Conservation (phyloP, 2,113 vertebrate genomes). For the Plectropomus leopardus region DNA sequence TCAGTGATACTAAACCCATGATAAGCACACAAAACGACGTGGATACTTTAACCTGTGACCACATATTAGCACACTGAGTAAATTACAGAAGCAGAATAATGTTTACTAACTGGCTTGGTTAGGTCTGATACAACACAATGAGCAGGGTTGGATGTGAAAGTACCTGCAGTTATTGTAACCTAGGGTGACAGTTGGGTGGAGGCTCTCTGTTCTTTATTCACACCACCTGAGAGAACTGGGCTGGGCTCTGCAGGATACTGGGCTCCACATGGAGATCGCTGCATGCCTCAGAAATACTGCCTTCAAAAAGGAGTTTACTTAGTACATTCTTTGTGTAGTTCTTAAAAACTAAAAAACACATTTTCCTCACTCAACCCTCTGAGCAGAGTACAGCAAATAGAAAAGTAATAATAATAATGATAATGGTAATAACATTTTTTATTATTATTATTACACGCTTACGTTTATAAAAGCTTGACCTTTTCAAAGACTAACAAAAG, state of each 20-base stretch:
- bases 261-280: constrained; percentile 42
- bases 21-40: background rate
- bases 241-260: constrained; percentile 23
- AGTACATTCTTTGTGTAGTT: background rate
- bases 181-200: constrained; percentile 43
- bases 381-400: too few relatives aligned
- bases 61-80: background rate
- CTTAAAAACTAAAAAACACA: background rate
- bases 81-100: background rate
- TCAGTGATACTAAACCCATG: background rate
- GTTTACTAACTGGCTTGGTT: constrained; percentile 28
- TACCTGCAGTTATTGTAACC: background rate
- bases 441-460: too few relatives aligned
- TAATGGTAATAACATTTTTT: too few relatives aligned
- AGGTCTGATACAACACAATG: constrained; percentile 11
- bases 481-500: too few relatives aligned
- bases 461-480: too few relatives aligned
- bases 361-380: background rate
- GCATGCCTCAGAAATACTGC: background rate
- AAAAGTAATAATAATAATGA: too few relatives aligned
- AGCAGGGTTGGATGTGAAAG: constrained; percentile 24
- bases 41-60: background rate
- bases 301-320: background rate
- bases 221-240: constrained; percentile 41
- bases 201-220: constrained; percentile 20